A percentile compares a stretch with the other conserved stretches of the same genome.
phyloP scores from a whole-genome alignment of 2,797 vertebrate species.

The Eurystomus glaucurus region DNA sequence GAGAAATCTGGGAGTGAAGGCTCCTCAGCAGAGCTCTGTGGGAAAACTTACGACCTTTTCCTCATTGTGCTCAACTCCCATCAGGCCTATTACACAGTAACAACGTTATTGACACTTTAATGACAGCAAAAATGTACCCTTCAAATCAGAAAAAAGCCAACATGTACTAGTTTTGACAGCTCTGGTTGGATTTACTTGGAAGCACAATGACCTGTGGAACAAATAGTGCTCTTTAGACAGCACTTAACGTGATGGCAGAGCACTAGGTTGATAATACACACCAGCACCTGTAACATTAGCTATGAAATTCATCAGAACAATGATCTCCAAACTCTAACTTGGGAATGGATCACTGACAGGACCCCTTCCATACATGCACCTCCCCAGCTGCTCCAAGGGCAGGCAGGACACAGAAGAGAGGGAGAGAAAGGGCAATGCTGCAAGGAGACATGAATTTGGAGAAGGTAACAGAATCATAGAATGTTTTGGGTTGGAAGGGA shows the following conservation, averaged over 20 bases:
- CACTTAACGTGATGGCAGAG: constrained; percentile 37
- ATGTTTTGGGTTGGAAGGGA: too few species aligned
- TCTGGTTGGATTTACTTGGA: constrained; percentile 52
- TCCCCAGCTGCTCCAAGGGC: neutral
- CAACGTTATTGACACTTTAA: constrained; percentile 9
- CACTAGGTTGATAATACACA: neutral
- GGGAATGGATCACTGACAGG: neutral
- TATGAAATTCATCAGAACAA: constrained; percentile 18
- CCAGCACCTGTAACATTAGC: constrained; percentile 1
- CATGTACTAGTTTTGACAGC: constrained; percentile 35
- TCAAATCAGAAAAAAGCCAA: neutral
- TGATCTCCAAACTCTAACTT: neutral
- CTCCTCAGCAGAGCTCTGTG: neutral
- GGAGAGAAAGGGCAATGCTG: neutral
- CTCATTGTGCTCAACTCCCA: neutral
- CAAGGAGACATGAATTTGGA: neutral
- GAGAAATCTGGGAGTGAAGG: neutral
- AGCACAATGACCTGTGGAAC: constrained; percentile 34
- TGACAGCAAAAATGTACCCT: constrained; percentile 53
- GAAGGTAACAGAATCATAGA: neutral
- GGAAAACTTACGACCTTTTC: neutral
- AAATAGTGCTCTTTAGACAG: constrained; percentile 35
- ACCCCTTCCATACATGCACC: rapidly evolving
- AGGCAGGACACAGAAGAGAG: neutral
- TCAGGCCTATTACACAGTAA: constrained; percentile 33